phyloP scores from a whole-genome alignment of 2,113 vertebrate genomes.

The Myodes glareolus region DNA sequence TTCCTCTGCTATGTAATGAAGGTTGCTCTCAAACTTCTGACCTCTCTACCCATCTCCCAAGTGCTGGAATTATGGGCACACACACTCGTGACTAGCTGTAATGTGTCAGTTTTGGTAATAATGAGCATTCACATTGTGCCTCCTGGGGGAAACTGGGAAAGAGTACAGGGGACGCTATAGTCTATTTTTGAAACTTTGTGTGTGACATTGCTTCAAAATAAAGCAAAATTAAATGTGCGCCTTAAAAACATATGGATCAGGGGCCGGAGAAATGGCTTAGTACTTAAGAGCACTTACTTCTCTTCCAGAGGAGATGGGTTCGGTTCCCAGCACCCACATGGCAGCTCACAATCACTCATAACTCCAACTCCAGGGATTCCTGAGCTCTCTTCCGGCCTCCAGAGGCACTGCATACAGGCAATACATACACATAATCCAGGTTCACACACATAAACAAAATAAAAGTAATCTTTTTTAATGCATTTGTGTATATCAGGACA shows the following conservation, averaged over 20 bases:
- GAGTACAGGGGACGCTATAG: not conserved
- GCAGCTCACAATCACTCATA: not conserved
- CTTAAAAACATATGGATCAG: not conserved
- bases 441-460: not conserved
- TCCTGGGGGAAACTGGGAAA: not conserved
- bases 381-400: not conserved
- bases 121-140: accelerated
- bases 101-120: not conserved
- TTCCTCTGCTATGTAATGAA: not conserved
- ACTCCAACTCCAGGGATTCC: not conserved
- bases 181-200: not conserved
- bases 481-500: not conserved
- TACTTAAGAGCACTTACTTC: not conserved
- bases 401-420: not conserved
- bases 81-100: not conserved
- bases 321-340: not conserved
- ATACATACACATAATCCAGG: not conserved
- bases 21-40: not conserved
- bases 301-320: not conserved
- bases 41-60: not conserved
- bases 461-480: not conserved
- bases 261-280: not conserved
- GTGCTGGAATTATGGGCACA: not conserved
- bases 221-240: not conserved
- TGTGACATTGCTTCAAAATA: not conserved